These are phyloP conservation scores for Melitaea athalia DNA, from an alignment of 2,888 invertebrate species.

Conservation along the genomic window DNA sequence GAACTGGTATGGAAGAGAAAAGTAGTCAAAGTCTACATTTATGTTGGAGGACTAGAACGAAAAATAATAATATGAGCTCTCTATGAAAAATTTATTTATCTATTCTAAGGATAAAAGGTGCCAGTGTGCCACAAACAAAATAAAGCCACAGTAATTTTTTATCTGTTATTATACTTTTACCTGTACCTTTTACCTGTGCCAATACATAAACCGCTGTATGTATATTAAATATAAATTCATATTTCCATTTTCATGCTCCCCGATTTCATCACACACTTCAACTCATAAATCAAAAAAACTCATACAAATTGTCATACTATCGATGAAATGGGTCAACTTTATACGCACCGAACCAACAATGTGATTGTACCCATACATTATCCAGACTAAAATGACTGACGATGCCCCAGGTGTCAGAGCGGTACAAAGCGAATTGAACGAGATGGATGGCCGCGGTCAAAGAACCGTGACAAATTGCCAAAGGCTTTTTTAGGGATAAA, in stretches of 20 bases:
- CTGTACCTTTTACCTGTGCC: no score
- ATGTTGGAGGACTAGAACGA: no score
- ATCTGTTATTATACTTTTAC: no score
- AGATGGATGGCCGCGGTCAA: slow-evolving; percentile 37
- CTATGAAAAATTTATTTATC: no score
- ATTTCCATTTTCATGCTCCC: neutral
- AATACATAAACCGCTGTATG: neutral
- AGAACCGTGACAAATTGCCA: slow-evolving; percentile 37
- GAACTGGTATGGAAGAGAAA: no score
- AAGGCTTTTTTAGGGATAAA: slow-evolving; percentile 26
- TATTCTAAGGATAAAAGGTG: no score
- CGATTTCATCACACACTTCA: neutral
- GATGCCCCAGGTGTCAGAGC: slow-evolving; percentile 35
- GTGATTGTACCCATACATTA: slow-evolving; percentile 25
- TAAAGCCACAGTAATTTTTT: no score
- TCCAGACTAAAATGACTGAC: slow-evolving; percentile 30
- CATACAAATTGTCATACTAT: neutral
- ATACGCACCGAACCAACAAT: slow-evolving; percentile 23
- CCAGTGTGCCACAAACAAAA: no score
- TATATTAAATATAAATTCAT: neutral
- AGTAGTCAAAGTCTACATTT: no score
- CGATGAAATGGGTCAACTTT: slow-evolving; percentile 5
- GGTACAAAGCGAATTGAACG: slow-evolving; percentile 36
- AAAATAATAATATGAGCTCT: no score
- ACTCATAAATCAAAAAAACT: slow-evolving; percentile 6